Base-by-base conservation (phyloP, 2,888 invertebrate genomes). In the Camponotus fellah region DNA sequence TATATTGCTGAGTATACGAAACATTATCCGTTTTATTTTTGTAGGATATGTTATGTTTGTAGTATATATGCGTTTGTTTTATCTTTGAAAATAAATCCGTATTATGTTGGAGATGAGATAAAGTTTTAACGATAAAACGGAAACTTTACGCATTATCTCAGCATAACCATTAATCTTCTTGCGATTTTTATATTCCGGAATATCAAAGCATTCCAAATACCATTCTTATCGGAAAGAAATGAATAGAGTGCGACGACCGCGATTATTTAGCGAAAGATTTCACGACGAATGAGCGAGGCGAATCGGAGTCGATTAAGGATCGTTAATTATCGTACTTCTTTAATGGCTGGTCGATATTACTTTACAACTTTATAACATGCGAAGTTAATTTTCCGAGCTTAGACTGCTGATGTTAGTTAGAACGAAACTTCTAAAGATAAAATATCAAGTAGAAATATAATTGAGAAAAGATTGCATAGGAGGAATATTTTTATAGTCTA, bases 281-380 rank as follows among this genome's bases (percentile, higher is more conserved):
- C 34, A 26, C 32, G 56, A 56, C 66, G 77, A 79, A 69, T 21
- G 37, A 71, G 21, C 60, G 60, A 10, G 62, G 14, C 12, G n/a
- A 75, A 53, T 37, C 72, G 14, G 37, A 26, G 6, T 1, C 14
- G 71, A 6, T 62, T 62, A 49, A 75, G 40, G 12, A 49, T 75
- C 49, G 62, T 75, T 75, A 81, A 81, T 81, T 81, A 81, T 64
- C 74, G n/a, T 81, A 21, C n/a, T 62, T 74, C 74, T 62, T 64
- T 53, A 80, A 75, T 49, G 37, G n/a, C n/a, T n/a, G 10, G 0
- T 9, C 62, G 53, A 81, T 81, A 60, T 79, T 49, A 80, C 21
- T 62, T 80, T 80, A 81, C 75, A 62, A 81, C 17, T 37, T 26
- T 26, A 26, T 26, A 26, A 26, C 26, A 26, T 26, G 26, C 26